Conservation (phyloP, 2,888 invertebrate genomes). For the Phymatocera aterrima region DNA sequence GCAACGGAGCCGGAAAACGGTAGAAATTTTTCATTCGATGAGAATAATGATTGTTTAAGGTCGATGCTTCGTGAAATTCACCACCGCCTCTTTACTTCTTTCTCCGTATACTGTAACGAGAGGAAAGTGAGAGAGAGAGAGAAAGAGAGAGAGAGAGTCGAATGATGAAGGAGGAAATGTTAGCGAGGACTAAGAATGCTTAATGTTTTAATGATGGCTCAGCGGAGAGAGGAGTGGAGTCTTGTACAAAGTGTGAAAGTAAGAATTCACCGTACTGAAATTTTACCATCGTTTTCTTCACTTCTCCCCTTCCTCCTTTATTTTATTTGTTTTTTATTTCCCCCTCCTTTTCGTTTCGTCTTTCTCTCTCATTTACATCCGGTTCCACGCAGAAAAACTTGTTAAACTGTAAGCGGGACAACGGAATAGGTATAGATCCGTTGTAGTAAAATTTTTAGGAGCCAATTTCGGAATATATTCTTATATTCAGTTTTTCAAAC, state of each 20-base stretch:
- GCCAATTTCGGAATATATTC: no score
- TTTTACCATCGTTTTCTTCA: background rate
- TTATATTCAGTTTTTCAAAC: no score
- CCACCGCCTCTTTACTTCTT: conserved; percentile 44
- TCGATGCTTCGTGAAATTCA: background rate
- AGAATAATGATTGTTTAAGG: conserved; percentile 53
- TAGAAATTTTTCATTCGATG: conserved; percentile 49
- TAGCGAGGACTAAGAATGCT: conserved; percentile 39
- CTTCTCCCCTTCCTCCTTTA: background rate
- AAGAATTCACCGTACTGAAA: conserved; percentile 21
- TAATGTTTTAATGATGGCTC: conserved; percentile 42
- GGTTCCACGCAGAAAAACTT: background rate
- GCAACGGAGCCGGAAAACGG: background rate
- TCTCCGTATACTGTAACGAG: conserved; percentile 54
- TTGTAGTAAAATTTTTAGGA: no score
- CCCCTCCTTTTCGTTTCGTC: conserved; percentile 7
- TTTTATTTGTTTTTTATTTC: conserved; percentile 1
- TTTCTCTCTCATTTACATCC: conserved; percentile 41
- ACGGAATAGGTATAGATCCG: no score
- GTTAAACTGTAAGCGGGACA: no score
- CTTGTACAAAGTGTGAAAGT: conserved; percentile 37
- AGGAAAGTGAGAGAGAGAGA: conserved; percentile 53
- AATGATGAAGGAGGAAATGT: conserved; percentile 52
- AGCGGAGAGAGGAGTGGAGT: conserved; percentile 37
- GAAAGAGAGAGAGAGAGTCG: conserved; percentile 46